Percentiles rank a stretch among this genome's conserved stretches.
Evolutionary conservation across 2,888 invertebrate species (phyloP).

Genomic region (Saturnia pavonia): DNA sequence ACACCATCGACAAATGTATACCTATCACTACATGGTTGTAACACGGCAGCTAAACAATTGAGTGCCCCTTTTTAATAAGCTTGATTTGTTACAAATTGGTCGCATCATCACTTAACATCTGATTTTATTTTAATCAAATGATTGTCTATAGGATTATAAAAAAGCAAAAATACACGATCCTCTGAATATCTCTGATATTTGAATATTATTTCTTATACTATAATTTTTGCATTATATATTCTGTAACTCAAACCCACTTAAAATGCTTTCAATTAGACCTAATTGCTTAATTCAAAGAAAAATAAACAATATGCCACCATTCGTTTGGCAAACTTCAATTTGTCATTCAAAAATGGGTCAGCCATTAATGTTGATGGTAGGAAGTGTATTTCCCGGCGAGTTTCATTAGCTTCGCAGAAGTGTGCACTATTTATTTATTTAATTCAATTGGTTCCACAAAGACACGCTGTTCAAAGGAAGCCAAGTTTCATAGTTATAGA

Average conservation of each 20-base stretch:
- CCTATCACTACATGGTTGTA: too few species aligned
- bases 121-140: too few species aligned
- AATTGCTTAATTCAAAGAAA: background rate
- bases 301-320: slow-evolving; percentile 11
- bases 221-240: background rate
- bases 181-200: too few species aligned
- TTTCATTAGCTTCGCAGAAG: slow-evolving; percentile 43
- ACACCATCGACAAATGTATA: too few species aligned
- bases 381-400: slow-evolving; percentile 24
- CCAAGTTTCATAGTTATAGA: slow-evolving; percentile 39
- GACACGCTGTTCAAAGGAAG: slow-evolving; percentile 49
- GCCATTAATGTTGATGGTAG: slow-evolving; percentile 21
- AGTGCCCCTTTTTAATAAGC: too few species aligned
- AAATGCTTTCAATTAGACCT: background rate
- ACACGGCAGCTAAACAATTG: too few species aligned
- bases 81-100: too few species aligned
- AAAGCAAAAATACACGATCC: too few species aligned
- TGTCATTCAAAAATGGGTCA: slow-evolving; percentile 29
- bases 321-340: slow-evolving; percentile 21
- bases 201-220: background rate
- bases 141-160: too few species aligned
- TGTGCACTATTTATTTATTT: slow-evolving; percentile 52
- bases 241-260: background rate
- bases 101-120: too few species aligned
- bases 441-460: slow-evolving; percentile 56